Base-by-base conservation (phyloP, 2,888 invertebrate genomes). In the Sphinx pinastri region DNA sequence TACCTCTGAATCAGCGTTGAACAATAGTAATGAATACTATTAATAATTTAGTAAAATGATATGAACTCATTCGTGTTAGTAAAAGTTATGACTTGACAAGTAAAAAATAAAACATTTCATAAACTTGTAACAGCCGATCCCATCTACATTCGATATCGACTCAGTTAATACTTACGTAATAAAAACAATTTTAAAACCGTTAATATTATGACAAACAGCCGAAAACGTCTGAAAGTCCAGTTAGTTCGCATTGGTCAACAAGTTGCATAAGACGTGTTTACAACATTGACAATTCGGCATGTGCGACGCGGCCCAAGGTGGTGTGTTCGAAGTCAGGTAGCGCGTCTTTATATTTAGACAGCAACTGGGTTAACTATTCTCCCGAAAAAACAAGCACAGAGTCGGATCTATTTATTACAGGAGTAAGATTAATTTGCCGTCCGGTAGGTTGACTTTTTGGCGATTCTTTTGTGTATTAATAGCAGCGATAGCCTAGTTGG, bases 301-400 rank as follows among this genome's bases (percentile, higher is more conserved):
- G 78, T 73, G 73, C 71, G 76, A 73, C 71, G 72, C 71, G 77
- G 76, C 73, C 80, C 67, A 67, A 70, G 76, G 77, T 74, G 80
- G 79, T 82, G 84, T 83, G 84, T 75, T 77, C 78, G 78, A 79
- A 82, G 88, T 85, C 92, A 92, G 92, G 92, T 92, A 90, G 84
- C 83, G 76, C 75, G 77, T 74, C 69, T 75, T 75, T 87, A 87
- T 87, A 84, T 87, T 85, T 87, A 87, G 84, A 79, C 78, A 79
- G 80, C 79, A 93, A 87, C 86, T 93, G 87, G 93, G 93, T 93
- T 93, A 93, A 91, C 92, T 92, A 92, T 92, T 91, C 85, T 85
- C 87, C 86, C 84, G 84, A 86, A 88, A 88, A 88, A 90, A 91
- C 85, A 87, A 86, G 55, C 55, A 55, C 55, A 55, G 55, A 19